These are phyloP conservation scores for Luehdorfia chinensis DNA, from an alignment of 1,140 invertebrate species.

Conservation along the genomic window DNA sequence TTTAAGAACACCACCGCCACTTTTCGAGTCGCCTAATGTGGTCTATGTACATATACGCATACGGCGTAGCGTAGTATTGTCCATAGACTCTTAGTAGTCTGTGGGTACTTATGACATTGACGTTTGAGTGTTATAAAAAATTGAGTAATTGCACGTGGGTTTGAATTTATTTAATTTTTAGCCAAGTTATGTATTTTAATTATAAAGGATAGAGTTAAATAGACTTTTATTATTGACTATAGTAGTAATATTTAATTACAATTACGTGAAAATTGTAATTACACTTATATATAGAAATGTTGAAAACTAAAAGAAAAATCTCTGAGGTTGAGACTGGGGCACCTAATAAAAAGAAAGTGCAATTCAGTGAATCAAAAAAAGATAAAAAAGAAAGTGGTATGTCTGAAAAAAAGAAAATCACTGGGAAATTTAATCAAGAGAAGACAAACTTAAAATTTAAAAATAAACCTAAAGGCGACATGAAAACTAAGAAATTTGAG, in stretches of 20 bases:
- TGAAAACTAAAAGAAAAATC: conserved; percentile 58
- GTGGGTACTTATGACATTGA: no score
- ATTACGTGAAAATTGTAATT: background rate
- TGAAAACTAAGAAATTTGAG: conserved; percentile 19
- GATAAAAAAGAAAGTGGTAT: conserved; percentile 20
- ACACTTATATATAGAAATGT: conserved; percentile 43
- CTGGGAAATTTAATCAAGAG: background rate
- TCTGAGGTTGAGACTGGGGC: conserved; percentile 26
- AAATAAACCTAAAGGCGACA: conserved; percentile 33
- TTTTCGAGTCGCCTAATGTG: no score
- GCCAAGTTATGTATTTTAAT: no score
- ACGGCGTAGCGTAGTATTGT: no score
- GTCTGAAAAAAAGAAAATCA: conserved; percentile 22
- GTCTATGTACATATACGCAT: no score
- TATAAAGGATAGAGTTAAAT: no score
- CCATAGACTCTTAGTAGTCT: no score
- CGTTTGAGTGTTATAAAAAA: no score
- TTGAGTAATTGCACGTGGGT: no score
- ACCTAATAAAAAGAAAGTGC: conserved; percentile 52
- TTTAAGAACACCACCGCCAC: no score
- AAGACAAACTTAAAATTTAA: conserved; percentile 15
- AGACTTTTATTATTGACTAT: no score
- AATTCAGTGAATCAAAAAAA: conserved; percentile 28
- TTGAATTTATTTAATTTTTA: no score
- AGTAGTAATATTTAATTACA: background rate